Percentiles rank a stretch among this genome's conserved stretches.
phyloP scores from a whole-genome alignment of 1,140 invertebrate species.

The Elysia chlorotica region DNA sequence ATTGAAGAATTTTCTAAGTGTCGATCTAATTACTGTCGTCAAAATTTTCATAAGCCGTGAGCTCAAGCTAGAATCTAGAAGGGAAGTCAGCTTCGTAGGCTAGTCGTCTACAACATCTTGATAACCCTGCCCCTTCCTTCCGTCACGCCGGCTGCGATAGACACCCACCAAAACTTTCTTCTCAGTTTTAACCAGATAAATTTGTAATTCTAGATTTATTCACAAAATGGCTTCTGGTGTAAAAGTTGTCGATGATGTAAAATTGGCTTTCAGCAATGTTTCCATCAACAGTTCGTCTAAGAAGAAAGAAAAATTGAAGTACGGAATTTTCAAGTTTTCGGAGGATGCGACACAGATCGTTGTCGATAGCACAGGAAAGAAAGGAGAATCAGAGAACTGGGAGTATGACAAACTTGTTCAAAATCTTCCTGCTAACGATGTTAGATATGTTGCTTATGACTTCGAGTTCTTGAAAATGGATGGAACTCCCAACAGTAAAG shows the following conservation, averaged over 20 bases:
- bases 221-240: not conserved
- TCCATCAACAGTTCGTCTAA: not conserved
- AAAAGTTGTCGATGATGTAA: conserved; percentile 4
- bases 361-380: not conserved
- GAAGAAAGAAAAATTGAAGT: not conserved
- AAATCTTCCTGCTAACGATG: conserved; percentile 7
- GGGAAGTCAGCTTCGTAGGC: conserved; percentile 8
- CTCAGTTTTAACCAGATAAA: no score
- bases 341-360: not conserved
- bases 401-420: conserved; percentile 1
- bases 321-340: conserved; percentile 5
- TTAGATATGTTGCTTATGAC: conserved; percentile 17
- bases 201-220: no score
- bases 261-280: not conserved
- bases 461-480: conserved; percentile 12
- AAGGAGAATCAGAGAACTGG: not conserved
- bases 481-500: not conserved
- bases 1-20: no score
- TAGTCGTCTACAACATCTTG: not conserved
- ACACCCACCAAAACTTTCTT: not conserved
- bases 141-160: not conserved
- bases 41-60: not conserved
- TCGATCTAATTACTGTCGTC: no score
- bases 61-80: conserved; percentile 6
- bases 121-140: not conserved